Evolutionary conservation across 2,797 vertebrate genomes (phyloP), one percentile per base, ranked within the genome.

Genomic region (Gymnodraco acuticeps): DNA sequence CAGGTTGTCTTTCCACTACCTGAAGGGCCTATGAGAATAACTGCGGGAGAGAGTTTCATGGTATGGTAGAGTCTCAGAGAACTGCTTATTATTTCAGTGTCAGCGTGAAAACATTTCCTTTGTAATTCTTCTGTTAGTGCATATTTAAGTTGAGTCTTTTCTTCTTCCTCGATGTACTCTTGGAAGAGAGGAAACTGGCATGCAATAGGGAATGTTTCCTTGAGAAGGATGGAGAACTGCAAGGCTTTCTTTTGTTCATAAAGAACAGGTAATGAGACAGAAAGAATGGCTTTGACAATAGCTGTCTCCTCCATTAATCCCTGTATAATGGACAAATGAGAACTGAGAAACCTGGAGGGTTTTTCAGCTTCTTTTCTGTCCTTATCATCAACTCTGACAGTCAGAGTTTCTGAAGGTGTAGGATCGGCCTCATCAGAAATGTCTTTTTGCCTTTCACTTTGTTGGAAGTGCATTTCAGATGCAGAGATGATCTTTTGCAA

Each of bases 1-100:
- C 94, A 94, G 38, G 94, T 92, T 20, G 95, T 96, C 80, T 97
- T 98, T 48, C 96, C 97, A 53, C 96, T 95, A 10, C 96, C 97
- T 0, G 91, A 51, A 2, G 94, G 93, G 5, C 97, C 97, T n/a
- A 96, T 69, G 27, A 98, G 94, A 16, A 97, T 70, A 65, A 96
- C 86, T 4, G 94, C 92, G 0, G 77, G 77, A 50, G 92, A 88
- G 3, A 50, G 78, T 59, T 77, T 91, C 66, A 97, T 52, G 2
- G 94, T 90, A 73, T 96, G 92, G 75, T 92, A 93, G 20, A 98
- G 92, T 61, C 90, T 89, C 16, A 95, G 71, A 61, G 92, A 76
- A 38, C 62, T 92, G 46, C 31, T 16, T 70, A 95, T 58, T n/a
- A 92, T 82, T 10, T 92, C 86, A 2, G 73, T 20, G 60, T 92